These are phyloP conservation scores for Pantherophis vulpinus DNA, from an alignment of 2,797 vertebrate species.

Conservation along the genomic window DNA sequence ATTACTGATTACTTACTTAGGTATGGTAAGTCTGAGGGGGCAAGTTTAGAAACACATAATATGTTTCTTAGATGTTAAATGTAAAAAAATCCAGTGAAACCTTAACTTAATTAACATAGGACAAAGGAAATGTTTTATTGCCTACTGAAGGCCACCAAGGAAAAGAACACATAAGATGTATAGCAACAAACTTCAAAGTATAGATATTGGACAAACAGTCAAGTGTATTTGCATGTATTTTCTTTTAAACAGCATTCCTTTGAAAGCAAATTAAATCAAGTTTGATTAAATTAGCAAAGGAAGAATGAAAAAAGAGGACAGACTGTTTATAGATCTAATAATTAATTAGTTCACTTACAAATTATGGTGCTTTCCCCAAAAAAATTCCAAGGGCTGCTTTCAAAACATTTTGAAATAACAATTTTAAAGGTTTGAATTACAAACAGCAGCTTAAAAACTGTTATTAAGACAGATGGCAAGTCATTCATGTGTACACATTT, in stretches of 20 bases:
- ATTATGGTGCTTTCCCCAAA: conserved; percentile 6
- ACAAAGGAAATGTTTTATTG: neutral
- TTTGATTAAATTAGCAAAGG: neutral
- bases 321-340: neutral
- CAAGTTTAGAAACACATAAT: too few relatives aligned
- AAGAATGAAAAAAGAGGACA: neutral
- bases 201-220: conserved; percentile 38
- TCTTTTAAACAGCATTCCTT: neutral
- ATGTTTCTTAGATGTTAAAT: neutral
- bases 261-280: neutral
- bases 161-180: neutral
- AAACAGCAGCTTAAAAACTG: neutral
- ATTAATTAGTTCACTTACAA: neutral
- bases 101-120: neutral
- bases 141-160: neutral
- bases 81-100: neutral
- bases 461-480: neutral
- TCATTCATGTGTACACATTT: neutral
- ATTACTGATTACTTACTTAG: neutral
- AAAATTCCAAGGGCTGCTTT: conserved; percentile 8
- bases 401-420: conserved; percentile 36
- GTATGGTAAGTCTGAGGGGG: conserved; percentile 16
- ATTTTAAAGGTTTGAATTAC: neutral
- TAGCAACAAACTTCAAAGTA: conserved; percentile 16
- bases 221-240: conserved; percentile 2